These are phyloP conservation scores for Drosophila pegasa DNA, from an alignment of 2,888 invertebrate genomes.

Conservation along the genomic window DNA sequence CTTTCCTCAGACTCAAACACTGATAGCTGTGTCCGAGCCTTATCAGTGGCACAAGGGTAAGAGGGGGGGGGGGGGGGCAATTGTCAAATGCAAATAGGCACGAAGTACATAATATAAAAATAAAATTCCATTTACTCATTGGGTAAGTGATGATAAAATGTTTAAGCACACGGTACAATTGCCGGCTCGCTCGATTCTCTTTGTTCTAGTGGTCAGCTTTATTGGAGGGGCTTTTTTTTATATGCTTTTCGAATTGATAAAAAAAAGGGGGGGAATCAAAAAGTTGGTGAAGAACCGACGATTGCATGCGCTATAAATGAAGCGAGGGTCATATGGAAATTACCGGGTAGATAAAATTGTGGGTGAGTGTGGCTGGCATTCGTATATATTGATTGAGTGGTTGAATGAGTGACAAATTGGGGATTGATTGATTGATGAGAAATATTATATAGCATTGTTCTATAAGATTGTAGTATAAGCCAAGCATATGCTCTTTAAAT, in stretches of 20 bases:
- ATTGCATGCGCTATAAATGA: constrained; percentile 23
- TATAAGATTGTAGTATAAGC: neutral
- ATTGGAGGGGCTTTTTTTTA: constrained; percentile 41
- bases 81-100: constrained; percentile 52
- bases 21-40: constrained; percentile 43
- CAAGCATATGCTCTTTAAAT: neutral
- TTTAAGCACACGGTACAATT: constrained; percentile 41
- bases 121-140: constrained; percentile 59
- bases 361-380: too few species aligned
- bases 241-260: constrained; percentile 57
- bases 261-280: constrained; percentile 13
- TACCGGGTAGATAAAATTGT: neutral
- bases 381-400: too few species aligned
- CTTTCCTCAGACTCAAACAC: constrained; percentile 28
- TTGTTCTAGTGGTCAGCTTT: constrained; percentile 49
- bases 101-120: constrained; percentile 41
- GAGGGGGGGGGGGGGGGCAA: neutral
- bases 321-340: neutral
- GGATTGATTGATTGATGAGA: neutral
- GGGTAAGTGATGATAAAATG: constrained; percentile 67
- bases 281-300: constrained; percentile 19
- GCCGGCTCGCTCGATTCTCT: constrained; percentile 3
- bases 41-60: constrained; percentile 3
- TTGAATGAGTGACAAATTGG: too few species aligned
- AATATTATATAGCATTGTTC: neutral